These are phyloP conservation scores for Drosophila rhopaloa DNA, from an alignment of 1,140 invertebrate species.

Conservation along the genomic window DNA sequence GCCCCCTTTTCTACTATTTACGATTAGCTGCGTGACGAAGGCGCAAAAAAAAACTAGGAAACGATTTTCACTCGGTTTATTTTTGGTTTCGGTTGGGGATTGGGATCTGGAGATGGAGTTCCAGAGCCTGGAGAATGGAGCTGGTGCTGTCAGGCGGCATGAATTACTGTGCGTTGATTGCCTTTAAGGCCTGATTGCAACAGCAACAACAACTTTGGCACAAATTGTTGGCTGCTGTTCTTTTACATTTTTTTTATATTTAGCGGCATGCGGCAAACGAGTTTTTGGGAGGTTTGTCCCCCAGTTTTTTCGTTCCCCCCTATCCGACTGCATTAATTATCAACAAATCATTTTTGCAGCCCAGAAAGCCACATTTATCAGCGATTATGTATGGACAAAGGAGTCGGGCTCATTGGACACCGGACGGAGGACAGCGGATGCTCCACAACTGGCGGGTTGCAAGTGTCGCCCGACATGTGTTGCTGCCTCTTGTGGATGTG, in stretches of 20 bases:
- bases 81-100: constrained; percentile 12
- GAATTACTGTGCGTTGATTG: constrained; percentile 82
- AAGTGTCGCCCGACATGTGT: constrained; percentile 79
- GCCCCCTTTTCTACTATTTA: constrained; percentile 9
- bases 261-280: constrained; percentile 60
- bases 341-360: constrained; percentile 82
- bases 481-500: constrained; percentile 23
- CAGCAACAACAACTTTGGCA: constrained; percentile 44
- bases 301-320: constrained; percentile 36
- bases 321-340: constrained; percentile 75
- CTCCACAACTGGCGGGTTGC: constrained; percentile 25
- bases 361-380: constrained; percentile 78
- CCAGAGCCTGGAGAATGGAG: constrained; percentile 13
- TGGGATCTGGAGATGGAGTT: background rate
- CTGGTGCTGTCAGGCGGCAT: constrained; percentile 59
- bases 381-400: constrained; percentile 72
- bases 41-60: constrained; percentile 37
- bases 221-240: constrained; percentile 69
- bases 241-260: constrained; percentile 24
- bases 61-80: constrained; percentile 33
- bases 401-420: constrained; percentile 23
- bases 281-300: constrained; percentile 49
- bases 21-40: constrained; percentile 72
- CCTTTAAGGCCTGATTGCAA: constrained; percentile 77
- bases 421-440: constrained; percentile 1